phyloP scores from a whole-genome alignment of 2,888 invertebrate species.

The Tenthredo mesomela region DNA sequence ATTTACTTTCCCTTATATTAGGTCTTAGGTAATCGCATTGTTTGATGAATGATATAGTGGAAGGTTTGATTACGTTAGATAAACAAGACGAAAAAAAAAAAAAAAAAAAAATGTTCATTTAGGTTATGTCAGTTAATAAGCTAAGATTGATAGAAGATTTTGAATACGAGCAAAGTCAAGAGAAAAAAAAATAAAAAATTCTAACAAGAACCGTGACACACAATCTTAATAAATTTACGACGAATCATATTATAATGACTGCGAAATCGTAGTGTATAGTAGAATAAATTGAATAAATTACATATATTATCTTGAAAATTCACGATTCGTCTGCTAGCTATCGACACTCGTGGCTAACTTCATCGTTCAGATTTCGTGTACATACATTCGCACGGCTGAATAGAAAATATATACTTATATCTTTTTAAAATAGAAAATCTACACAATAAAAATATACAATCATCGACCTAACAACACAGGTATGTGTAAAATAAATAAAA shows the following conservation, averaged over 20 bases:
- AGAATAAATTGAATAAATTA: background rate
- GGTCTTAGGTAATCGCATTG: background rate
- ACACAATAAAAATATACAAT: background rate
- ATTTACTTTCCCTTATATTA: background rate
- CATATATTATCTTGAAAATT: conserved; percentile 1
- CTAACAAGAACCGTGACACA: background rate
- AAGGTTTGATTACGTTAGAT: background rate
- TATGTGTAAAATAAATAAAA: background rate
- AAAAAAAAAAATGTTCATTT: too few species aligned
- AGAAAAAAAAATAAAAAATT: background rate
- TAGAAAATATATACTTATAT: background rate
- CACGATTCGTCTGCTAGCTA: conserved; percentile 25
- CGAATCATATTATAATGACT: background rate
- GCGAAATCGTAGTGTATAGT: background rate
- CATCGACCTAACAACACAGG: background rate
- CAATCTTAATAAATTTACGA: background rate
- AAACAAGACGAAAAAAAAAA: background rate
- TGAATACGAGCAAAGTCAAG: background rate
- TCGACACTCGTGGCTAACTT: background rate
- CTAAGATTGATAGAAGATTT: background rate
- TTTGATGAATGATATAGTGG: too few species aligned
- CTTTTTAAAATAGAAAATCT: background rate
- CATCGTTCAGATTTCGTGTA: background rate
- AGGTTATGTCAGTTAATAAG: background rate
- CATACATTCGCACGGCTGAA: background rate